Base-by-base conservation (phyloP, 2,113 vertebrate genomes). In the Phrynocephalus versicolor region DNA sequence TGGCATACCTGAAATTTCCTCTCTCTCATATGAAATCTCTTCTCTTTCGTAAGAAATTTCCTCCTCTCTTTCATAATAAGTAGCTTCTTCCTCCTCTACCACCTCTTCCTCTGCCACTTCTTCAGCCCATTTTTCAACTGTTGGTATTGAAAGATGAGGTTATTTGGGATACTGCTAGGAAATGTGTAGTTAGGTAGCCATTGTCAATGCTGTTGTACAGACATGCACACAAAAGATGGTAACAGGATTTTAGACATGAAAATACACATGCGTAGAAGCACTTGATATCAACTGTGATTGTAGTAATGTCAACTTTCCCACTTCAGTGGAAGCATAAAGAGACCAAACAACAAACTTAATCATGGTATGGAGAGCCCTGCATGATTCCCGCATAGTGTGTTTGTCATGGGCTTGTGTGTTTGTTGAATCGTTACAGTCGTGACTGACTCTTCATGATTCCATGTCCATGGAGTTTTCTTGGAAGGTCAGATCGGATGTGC, bases 61-160 rank as follows among this genome's bases (percentile, higher is more conserved):
- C 19, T 60, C 86, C 64, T 83, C 82, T 82, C 91, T 88, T 51
- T 92, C 94, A 80, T 80, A 80, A 80, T 35, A 39, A 25, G 41
- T 39, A 91, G 89, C 88, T 33, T 93, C 92, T 88, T 91, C 89
- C 62, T 92, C 91, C 89, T 92, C 88, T 67, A 87, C 89, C 19
- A 71, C 87, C 67, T 81, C 81, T 82, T 94, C 91, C 39, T 94
- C 94, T 55, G 86, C 73, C 91, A 95, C 94, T 88, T 95, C 94
- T 85, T 96, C 96, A 90, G 89, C 51, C 96, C 96, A 97, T 89
- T 94, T 91, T 89, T 96, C 94, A 78, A 93, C 89, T 92, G 92
- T 71, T 60, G 89, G 83, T 87, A 94, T 79, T 96, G 90, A 95
- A 95, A 90, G 87, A 93, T 82, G 94, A 92, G 77, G 41, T 86